Percentiles rank a stretch among this genome's conserved stretches.
Evolutionary conservation across 2,888 invertebrate genomes (phyloP).

Genomic region (Oxyteleia sp.): DNA sequence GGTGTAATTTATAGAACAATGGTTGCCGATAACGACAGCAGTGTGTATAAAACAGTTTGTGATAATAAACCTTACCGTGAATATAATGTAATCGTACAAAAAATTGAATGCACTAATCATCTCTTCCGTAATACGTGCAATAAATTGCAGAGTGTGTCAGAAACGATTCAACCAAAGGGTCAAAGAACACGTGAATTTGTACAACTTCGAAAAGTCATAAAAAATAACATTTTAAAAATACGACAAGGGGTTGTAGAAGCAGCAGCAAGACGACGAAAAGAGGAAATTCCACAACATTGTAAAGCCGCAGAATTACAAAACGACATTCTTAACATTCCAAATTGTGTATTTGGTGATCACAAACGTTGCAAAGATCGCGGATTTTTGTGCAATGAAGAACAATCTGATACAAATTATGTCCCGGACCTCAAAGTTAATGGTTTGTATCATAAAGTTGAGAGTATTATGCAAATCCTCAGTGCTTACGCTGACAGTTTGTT

Average conservation of each 20-base stretch:
- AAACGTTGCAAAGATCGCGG: neutral
- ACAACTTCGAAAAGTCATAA: neutral
- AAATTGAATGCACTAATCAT: constrained; percentile 6
- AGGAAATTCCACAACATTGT: neutral
- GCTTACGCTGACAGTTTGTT: constrained; percentile 29
- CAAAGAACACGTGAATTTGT: neutral
- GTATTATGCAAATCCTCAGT: constrained; percentile 3
- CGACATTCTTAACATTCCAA: neutral
- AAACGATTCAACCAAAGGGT: neutral
- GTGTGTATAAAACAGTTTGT: constrained; percentile 24
- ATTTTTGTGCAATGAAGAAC: neutral
- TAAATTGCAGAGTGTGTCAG: neutral
- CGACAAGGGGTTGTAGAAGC: neutral
- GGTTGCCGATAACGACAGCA: constrained; percentile 48
- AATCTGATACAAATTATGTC: constrained; percentile 3
- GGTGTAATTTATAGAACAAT: neutral
- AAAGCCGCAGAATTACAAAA: neutral
- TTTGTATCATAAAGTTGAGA: constrained; percentile 11
- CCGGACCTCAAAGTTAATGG: neutral
- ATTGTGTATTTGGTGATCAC: constrained; percentile 12
- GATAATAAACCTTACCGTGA: constrained; percentile 1
- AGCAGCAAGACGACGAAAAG: neutral
- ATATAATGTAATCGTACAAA: neutral
- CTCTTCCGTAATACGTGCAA: neutral
- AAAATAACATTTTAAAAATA: neutral